Evolutionary conservation across 2,113 vertebrate species (phyloP).

Genomic region (Pomatorhinus ruficollis): DNA sequence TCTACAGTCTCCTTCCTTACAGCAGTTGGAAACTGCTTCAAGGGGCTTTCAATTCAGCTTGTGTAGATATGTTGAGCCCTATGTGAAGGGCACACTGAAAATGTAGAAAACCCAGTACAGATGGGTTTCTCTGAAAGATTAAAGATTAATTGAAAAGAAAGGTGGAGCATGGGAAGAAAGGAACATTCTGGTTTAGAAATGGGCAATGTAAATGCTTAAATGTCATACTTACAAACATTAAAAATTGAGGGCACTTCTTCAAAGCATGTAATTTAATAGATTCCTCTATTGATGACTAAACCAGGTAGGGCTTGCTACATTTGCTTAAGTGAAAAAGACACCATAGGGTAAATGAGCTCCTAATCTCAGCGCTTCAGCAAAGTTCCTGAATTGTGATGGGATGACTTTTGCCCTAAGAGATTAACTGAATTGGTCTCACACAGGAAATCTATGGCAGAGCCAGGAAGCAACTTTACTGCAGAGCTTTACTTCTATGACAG

Average conservation of each 20-base stretch:
- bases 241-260: neutral
- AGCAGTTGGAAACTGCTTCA: neutral
- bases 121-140: neutral
- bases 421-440: constrained; percentile 54
- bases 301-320: neutral
- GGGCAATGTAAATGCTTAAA: neutral
- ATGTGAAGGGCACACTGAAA: neutral
- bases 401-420: constrained; percentile 64
- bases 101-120: neutral
- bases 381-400: constrained; percentile 6
- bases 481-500: constrained; percentile 10
- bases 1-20: neutral
- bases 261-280: neutral
- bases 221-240: neutral
- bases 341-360: neutral
- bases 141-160: neutral
- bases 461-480: constrained; percentile 45
- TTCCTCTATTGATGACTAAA: neutral
- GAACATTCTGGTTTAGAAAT: neutral
- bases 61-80: neutral
- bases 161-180: fast-evolving
- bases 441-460: constrained; percentile 45
- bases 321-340: neutral
- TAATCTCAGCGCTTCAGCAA: neutral
- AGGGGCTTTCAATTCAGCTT: neutral